Evolutionary conservation across 64 coral and sea anemone species (phyloP).

Genomic region (Trachythela sp.): DNA sequence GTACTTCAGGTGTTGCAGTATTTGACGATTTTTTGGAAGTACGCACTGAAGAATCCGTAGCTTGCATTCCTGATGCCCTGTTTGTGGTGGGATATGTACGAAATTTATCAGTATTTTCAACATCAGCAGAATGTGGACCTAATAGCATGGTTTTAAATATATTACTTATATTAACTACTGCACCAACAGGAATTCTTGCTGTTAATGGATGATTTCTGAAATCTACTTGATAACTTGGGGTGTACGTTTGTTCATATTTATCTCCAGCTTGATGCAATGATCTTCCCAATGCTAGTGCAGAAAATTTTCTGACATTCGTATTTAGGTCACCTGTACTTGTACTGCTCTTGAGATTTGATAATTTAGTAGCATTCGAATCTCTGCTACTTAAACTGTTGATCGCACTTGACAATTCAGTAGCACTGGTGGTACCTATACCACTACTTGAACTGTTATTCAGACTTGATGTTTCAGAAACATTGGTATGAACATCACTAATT

Average conservation of each 20-base stretch:
- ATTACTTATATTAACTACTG: neutral
- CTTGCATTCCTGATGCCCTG: neutral
- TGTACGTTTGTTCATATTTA: constrained; percentile 23
- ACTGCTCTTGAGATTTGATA: neutral
- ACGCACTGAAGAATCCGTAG: neutral
- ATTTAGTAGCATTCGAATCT: neutral
- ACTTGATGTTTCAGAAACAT: neutral
- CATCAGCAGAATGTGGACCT: constrained; percentile 5
- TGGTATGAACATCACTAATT: neutral
- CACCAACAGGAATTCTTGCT: neutral
- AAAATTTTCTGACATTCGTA: neutral
- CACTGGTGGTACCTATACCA: too few relatives aligned
- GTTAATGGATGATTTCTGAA: neutral
- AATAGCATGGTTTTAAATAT: neutral
- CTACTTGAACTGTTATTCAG: neutral
- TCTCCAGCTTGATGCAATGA: neutral
- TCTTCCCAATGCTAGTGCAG: neutral
- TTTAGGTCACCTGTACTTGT: neutral
- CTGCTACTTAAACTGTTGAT: too few relatives aligned
- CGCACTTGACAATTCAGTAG: too few relatives aligned
- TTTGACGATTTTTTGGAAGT: neutral
- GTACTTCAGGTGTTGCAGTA: neutral
- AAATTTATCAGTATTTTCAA: neutral
- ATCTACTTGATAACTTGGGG: neutral
- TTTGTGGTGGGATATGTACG: neutral